Conservation (phyloP, 2,797 vertebrate species). For the Amblyopsis hoosieri region DNA sequence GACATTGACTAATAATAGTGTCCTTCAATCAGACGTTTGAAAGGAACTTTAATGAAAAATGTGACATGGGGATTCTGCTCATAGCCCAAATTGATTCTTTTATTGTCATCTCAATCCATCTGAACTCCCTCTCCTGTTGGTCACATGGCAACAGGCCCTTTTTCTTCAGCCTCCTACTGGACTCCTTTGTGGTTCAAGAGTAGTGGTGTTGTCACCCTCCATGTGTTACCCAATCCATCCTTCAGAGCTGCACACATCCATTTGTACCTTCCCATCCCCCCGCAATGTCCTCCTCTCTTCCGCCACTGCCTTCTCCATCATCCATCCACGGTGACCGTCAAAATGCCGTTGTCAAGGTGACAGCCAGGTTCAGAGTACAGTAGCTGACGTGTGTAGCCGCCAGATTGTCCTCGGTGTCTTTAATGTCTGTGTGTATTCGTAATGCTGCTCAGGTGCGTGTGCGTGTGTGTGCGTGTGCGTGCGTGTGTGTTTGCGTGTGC, state of each 20-base stretch:
- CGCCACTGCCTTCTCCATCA: background rate
- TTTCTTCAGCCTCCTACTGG: background rate
- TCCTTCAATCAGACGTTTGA: no score
- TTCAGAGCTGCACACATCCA: background rate
- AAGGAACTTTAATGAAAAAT: background rate
- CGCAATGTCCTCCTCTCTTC: background rate
- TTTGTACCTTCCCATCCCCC: background rate
- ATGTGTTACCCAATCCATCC: background rate
- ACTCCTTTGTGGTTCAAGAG: background rate
- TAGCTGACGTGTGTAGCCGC: background rate
- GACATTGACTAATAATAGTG: no score
- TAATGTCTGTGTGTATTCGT: background rate
- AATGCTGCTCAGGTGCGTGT: background rate
- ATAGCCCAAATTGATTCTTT: constrained; percentile 1
- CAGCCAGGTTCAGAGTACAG: background rate
- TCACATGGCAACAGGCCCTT: background rate
- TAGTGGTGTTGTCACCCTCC: background rate
- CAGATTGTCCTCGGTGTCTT: background rate
- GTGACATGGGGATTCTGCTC: background rate
- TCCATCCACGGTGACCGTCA: background rate
- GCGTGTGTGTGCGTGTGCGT: background rate
- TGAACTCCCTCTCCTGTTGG: background rate
- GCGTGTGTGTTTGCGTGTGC: constrained; percentile 7
- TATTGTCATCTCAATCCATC: constrained; percentile 4
- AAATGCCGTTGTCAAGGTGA: constrained; percentile 11